phyloP scores from a whole-genome alignment of 1,140 invertebrate species.

The Spodoptera litura region DNA sequence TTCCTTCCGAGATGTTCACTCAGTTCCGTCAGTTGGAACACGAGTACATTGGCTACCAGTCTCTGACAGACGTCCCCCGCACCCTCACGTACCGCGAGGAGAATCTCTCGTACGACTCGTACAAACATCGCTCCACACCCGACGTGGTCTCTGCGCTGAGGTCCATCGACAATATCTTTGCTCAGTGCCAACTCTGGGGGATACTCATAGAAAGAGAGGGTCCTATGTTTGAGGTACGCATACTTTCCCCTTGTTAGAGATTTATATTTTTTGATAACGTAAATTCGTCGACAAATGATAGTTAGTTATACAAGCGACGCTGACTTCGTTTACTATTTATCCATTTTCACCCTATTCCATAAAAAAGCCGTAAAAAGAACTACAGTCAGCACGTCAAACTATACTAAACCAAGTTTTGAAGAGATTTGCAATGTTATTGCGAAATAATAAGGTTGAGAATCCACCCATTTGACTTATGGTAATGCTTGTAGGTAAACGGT shows the following conservation, averaged over 20 bases:
- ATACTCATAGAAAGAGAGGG: slow-evolving; percentile 94
- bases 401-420: too few relatives aligned
- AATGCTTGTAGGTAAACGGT: slow-evolving; percentile 78
- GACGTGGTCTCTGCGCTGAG: slow-evolving; percentile 92
- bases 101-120: slow-evolving; percentile 76
- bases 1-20: slow-evolving; percentile 90
- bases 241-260: neutral
- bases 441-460: too few relatives aligned
- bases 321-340: too few relatives aligned
- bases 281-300: too few relatives aligned
- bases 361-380: too few relatives aligned
- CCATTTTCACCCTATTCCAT: too few relatives aligned
- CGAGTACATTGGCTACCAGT: slow-evolving; percentile 97
- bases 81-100: slow-evolving; percentile 87
- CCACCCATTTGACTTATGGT: neutral
- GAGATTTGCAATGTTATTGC: too few relatives aligned
- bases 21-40: slow-evolving; percentile 96
- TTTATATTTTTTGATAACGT: too few relatives aligned
- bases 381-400: too few relatives aligned
- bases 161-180: slow-evolving; percentile 90
- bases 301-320: too few relatives aligned
- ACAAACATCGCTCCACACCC: slow-evolving; percentile 87
- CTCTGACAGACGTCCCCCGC: slow-evolving; percentile 98
- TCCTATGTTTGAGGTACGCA: slow-evolving; percentile 89
- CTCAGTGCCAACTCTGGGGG: slow-evolving; percentile 94